A percentile compares a stretch with the other conserved stretches of the same genome.
Evolutionary conservation across 2,797 vertebrate genomes (phyloP).

Genomic region (Pteropus rufus): DNA sequence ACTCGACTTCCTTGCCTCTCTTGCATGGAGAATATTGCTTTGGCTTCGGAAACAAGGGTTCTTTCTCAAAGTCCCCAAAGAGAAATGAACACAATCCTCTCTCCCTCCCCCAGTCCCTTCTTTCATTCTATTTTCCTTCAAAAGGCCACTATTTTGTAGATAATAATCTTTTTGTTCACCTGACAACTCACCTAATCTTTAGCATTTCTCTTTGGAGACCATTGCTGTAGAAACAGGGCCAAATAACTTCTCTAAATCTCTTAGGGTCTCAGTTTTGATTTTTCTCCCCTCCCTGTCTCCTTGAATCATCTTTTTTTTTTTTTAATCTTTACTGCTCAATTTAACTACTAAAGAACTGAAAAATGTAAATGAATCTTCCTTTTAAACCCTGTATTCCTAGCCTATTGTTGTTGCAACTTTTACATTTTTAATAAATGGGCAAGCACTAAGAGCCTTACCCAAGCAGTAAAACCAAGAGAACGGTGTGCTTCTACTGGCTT

Average conservation of each 20-base stretch:
- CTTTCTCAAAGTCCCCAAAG: neutral
- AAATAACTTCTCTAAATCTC: neutral
- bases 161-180: constrained; percentile 16
- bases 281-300: neutral
- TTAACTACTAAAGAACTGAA: neutral
- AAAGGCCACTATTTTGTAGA: neutral
- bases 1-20: neutral
- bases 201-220: neutral
- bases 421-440: constrained; percentile 19
- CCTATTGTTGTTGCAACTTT: neutral
- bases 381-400: neutral
- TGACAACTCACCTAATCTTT: neutral
- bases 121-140: neutral
- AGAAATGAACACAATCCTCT: neutral
- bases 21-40: neutral
- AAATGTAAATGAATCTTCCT: neutral
- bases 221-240: neutral
- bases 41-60: constrained; percentile 25
- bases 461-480: neutral
- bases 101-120: neutral
- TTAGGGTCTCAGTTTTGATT: neutral
- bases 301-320: neutral
- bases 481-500: neutral
- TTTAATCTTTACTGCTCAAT: neutral
- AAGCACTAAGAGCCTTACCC: neutral